Evolutionary conservation across 2,888 invertebrate species (phyloP).

Genomic region (Pristionchus entomophagus): DNA sequence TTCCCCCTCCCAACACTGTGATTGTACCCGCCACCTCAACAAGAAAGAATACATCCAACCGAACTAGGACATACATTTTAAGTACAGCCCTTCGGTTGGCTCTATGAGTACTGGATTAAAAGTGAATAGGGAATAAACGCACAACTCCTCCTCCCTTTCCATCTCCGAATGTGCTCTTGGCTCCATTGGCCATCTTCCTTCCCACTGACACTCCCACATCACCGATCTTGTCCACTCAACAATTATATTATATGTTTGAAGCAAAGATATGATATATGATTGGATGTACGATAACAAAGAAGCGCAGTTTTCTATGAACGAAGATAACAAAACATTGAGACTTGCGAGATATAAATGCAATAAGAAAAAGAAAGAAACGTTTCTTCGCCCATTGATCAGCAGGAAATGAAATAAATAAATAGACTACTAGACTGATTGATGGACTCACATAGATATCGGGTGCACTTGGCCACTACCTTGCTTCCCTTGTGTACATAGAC

Average conservation of each 20-base stretch:
- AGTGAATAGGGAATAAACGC: background rate
- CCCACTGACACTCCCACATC: conserved; percentile 83
- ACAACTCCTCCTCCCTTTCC: conserved; percentile 66
- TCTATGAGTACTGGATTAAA: background rate
- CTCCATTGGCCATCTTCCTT: conserved; percentile 81
- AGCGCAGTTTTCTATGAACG: too few relatives aligned
- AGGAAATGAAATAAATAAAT: too few relatives aligned
- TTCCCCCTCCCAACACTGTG: conserved; percentile 70
- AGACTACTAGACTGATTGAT: too few relatives aligned
- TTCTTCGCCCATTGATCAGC: too few relatives aligned
- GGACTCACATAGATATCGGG: conserved; percentile 82
- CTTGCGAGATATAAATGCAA: too few relatives aligned
- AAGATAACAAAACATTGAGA: too few relatives aligned
- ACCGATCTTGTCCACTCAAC: conserved; percentile 81
- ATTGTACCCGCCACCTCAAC: conserved; percentile 55
- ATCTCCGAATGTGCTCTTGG: conserved; percentile 77
- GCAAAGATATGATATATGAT: background rate
- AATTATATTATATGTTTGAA: background rate
- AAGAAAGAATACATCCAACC: background rate
- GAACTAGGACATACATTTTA: too few relatives aligned
- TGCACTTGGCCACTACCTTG: conserved; percentile 83
- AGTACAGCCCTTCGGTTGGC: background rate
- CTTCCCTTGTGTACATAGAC: conserved; percentile 83
- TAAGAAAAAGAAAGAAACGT: too few relatives aligned
- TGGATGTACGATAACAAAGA: too few relatives aligned